A percentile compares a stretch with the other conserved stretches of the same genome.
phyloP scores from a whole-genome alignment of 2,113 vertebrate genomes.

The Gambusia holbrooki region DNA sequence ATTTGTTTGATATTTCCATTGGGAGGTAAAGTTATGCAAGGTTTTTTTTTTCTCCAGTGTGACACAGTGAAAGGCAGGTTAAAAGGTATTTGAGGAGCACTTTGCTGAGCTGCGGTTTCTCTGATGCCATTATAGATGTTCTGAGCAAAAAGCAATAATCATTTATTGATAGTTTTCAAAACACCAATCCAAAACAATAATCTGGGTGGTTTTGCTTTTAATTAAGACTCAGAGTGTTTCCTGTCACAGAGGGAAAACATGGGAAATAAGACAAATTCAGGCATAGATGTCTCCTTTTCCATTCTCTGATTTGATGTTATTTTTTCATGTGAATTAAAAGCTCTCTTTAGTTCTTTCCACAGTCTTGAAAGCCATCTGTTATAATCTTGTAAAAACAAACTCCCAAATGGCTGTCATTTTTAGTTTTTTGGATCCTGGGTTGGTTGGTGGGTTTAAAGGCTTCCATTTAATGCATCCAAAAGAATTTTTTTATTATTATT shows the following conservation, averaged over 20 bases:
- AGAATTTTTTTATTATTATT: no score
- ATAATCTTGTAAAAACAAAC: background rate
- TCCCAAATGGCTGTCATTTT: background rate
- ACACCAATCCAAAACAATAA: constrained; percentile 42
- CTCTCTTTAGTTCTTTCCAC: background rate
- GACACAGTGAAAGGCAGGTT: constrained; percentile 25
- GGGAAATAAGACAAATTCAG: constrained; percentile 17
- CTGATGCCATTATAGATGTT: constrained; percentile 19
- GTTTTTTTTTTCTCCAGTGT: constrained; percentile 37
- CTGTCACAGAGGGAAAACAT: constrained; percentile 11
- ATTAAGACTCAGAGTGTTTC: constrained; percentile 36
- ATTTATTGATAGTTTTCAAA: constrained; percentile 44
- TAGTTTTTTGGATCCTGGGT: no score
- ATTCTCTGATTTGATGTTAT: background rate
- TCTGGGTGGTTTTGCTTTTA: constrained; percentile 32
- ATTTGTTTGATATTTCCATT: constrained; percentile 36
- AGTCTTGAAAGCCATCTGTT: background rate
- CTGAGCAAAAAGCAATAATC: constrained; percentile 35
- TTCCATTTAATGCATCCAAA: no score
- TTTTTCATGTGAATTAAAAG: background rate
- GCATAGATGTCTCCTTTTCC: constrained; percentile 6
- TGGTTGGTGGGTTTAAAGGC: no score
- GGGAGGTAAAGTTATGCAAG: constrained; percentile 47
- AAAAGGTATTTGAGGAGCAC: constrained; percentile 31
- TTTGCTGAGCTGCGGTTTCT: constrained; percentile 25